Evolutionary conservation across 2,888 invertebrate species (phyloP).

Genomic region (Pachycephus smyrnensis): DNA sequence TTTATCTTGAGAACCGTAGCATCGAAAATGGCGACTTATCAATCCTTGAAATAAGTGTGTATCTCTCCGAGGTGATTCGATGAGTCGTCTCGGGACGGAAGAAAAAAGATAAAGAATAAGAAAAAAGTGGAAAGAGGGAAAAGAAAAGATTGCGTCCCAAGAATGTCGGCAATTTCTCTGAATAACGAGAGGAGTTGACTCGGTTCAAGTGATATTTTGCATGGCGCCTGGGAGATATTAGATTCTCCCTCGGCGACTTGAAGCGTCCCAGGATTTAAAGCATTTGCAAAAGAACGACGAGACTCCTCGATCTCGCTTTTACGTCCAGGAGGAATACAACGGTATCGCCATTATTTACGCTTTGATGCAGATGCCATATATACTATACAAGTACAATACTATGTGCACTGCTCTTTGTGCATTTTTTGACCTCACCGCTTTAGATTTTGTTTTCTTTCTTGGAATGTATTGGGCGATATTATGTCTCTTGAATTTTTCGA

Average conservation of each 20-base stretch:
- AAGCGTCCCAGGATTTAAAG: background rate
- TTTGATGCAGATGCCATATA: background rate
- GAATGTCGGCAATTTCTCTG: background rate
- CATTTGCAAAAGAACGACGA: background rate
- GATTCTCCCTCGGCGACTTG: background rate
- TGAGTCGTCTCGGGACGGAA: background rate
- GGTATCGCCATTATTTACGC: background rate
- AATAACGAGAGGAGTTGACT: background rate
- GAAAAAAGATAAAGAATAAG: background rate
- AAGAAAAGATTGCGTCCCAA: background rate
- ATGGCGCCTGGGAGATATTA: background rate
- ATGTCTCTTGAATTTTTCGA: no score
- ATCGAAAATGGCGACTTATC: background rate
- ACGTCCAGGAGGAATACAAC: background rate
- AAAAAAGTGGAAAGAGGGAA: background rate
- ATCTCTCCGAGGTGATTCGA: background rate
- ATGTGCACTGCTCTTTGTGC: background rate
- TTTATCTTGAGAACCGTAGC: background rate
- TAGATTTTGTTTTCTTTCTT: background rate
- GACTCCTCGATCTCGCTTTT: background rate
- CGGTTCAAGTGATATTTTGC: background rate
- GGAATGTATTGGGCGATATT: background rate
- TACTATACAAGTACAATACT: background rate
- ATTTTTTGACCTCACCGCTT: background rate
- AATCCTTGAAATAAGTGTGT: background rate